phyloP scores from a whole-genome alignment of 2,113 vertebrate species.

The Mobula hypostoma region DNA sequence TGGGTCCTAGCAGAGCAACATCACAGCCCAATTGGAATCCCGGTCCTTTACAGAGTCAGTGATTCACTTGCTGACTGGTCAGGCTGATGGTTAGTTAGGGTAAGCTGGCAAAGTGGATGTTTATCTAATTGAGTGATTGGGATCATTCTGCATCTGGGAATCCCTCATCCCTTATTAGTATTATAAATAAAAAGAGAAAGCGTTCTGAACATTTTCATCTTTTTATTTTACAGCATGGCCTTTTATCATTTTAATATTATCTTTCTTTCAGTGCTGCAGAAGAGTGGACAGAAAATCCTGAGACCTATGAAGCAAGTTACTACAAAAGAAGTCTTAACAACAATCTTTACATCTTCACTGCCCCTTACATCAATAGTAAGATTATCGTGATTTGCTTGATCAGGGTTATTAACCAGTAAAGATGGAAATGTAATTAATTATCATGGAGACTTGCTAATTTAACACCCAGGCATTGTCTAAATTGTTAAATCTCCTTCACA shows the following conservation, averaged over 20 bases:
- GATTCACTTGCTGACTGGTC: background rate
- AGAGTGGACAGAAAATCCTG: slow-evolving; percentile 85
- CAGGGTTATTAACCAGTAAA: too few species aligned
- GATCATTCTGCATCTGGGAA: background rate
- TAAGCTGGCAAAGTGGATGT: background rate
- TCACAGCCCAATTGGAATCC: background rate
- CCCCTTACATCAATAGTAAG: slow-evolving; percentile 88
- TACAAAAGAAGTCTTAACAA: slow-evolving; percentile 97
- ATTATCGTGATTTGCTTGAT: slow-evolving; percentile 33
- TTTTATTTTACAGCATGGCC: background rate
- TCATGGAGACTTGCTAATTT: background rate
- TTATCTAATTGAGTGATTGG: background rate
- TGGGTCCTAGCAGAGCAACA: background rate
- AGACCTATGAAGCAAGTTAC: slow-evolving; percentile 93
- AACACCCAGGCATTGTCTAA: background rate
- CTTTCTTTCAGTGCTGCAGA: slow-evolving; percentile 67
- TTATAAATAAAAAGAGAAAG: too few species aligned
- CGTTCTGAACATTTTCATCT: background rate
- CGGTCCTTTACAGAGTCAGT: background rate
- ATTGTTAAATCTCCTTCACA: background rate
- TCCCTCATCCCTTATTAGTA: background rate
- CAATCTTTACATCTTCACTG: slow-evolving; percentile 91
- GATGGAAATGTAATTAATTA: background rate
- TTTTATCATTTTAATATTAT: slow-evolving; percentile 36
- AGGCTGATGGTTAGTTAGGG: background rate